phyloP scores from a whole-genome alignment of 2,113 vertebrate genomes.

The Chlamydotis undulata region DNA sequence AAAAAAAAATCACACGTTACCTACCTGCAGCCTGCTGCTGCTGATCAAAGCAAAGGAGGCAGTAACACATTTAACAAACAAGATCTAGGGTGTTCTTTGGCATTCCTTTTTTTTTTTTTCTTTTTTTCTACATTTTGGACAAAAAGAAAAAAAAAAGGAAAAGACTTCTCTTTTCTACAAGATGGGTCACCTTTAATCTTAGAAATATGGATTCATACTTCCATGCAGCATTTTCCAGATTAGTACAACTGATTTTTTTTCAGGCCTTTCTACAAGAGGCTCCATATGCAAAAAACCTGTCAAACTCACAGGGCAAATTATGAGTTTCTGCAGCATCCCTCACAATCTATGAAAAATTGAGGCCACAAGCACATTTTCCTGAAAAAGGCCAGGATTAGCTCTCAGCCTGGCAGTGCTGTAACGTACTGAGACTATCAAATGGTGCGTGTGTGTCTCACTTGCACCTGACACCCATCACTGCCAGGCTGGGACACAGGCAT shows the following conservation, averaged over 20 bases:
- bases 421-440: accelerated
- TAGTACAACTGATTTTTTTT: background rate
- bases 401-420: background rate
- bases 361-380: background rate
- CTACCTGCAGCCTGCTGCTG: background rate
- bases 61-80: background rate
- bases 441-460: accelerated
- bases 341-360: background rate
- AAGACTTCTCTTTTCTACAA: background rate
- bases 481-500: background rate
- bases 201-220: background rate
- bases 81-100: background rate
- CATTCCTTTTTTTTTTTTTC: too few relatives aligned
- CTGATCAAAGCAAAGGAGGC: background rate
- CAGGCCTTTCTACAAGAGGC: background rate
- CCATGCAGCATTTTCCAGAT: background rate
- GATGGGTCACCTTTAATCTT: background rate
- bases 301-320: background rate
- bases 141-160: too few relatives aligned
- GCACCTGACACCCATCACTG: background rate
- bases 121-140: background rate
- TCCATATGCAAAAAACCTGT: accelerated
- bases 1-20: background rate
- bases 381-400: background rate
- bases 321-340: background rate